Evolutionary conservation across 2,113 vertebrate species (phyloP).

Genomic region (Pelvicachromis taeniatus): DNA sequence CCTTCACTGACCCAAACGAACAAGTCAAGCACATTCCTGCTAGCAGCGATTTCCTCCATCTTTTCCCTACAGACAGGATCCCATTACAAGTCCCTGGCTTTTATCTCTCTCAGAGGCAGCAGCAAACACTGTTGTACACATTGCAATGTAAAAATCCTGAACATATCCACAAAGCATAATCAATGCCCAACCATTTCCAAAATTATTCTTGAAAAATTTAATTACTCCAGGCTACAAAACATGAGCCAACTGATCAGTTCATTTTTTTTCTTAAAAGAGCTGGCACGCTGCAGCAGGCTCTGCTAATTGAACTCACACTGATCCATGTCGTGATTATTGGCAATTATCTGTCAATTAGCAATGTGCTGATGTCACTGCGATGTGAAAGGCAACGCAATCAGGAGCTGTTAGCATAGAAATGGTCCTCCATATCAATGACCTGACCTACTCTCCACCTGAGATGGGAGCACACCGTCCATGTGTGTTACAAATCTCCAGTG

Average conservation of each 20-base stretch:
- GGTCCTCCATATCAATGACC: constrained; percentile 46
- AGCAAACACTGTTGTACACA: constrained; percentile 6
- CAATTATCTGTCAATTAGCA: constrained; percentile 68
- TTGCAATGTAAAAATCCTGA: not conserved
- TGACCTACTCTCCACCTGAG: not conserved
- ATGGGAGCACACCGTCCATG: not conserved
- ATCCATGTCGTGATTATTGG: constrained; percentile 58
- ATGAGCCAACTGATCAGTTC: not conserved
- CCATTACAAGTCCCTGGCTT: constrained; percentile 49
- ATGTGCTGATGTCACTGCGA: constrained; percentile 61
- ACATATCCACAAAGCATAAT: not conserved
- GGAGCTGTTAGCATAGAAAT: constrained; percentile 36
- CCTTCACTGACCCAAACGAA: constrained; percentile 53
- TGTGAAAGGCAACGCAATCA: constrained; percentile 62
- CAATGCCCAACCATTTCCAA: not conserved
- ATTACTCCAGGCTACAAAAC: not conserved
- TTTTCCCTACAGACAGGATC: constrained; percentile 62
- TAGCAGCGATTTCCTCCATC: constrained; percentile 54
- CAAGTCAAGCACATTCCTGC: constrained; percentile 65
- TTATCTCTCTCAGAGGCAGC: constrained; percentile 32
- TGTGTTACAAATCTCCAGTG: constrained; percentile 2
- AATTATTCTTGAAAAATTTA: not conserved
- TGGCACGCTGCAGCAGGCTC: not conserved
- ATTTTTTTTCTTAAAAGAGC: constrained; percentile 7
- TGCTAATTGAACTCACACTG: constrained; percentile 43